These are phyloP conservation scores for Caenorhabditis virilis DNA, from an alignment of 2,888 invertebrate genomes.

Conservation along the genomic window DNA sequence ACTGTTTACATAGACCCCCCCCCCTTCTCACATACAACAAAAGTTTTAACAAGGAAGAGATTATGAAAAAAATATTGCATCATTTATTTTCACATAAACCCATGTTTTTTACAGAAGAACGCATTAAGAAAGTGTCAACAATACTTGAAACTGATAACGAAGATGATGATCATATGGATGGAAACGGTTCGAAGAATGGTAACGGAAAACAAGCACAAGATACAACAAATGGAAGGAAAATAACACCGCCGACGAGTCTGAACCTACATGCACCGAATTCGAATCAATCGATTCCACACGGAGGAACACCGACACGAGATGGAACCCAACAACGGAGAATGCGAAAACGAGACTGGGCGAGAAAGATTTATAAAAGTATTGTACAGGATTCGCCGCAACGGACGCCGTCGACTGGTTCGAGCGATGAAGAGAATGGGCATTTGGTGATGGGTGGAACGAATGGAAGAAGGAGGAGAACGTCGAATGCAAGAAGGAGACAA, in stretches of 20 bases:
- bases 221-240: no score
- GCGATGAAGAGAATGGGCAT: conserved; percentile 27
- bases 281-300: not conserved
- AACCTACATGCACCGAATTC: conserved; percentile 1
- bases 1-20: no score
- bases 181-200: conserved; percentile 1
- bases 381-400: conserved; percentile 39
- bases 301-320: not conserved
- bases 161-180: conserved; percentile 10
- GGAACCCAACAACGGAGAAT: conserved; percentile 24
- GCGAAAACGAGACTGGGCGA: conserved; percentile 57
- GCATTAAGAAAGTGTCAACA: conserved; percentile 39
- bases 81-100: no score
- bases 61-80: no score
- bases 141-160: conserved; percentile 47
- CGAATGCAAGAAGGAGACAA: conserved; percentile 20
- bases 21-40: no score
- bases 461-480: conserved; percentile 8
- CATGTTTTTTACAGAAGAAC: conserved; percentile 20
- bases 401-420: conserved; percentile 41
- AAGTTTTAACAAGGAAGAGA: no score
- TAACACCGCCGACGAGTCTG: not conserved
- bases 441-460: conserved; percentile 26
- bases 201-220: no score
- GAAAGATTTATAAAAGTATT: conserved; percentile 52